Base-by-base conservation (phyloP, 2,888 invertebrate genomes). In the Melikaiella ostensackeni region DNA sequence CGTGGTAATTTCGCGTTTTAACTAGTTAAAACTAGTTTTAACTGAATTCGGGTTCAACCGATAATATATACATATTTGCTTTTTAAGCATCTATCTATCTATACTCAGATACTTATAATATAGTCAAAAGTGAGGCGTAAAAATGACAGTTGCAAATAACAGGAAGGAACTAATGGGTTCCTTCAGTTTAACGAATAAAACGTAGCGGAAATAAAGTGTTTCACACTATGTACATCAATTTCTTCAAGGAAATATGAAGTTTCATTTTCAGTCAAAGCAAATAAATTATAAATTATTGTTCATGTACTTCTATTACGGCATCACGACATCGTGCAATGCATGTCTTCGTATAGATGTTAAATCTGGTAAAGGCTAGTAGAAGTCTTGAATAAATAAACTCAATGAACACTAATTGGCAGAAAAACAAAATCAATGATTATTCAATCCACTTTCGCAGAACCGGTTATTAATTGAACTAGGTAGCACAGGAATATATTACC, bases 341-440 rank as follows among this genome's bases (percentile, higher is more conserved):
- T 55, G 50, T 3, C 21, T 55, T 55, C 50, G n/a, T 21, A 2
- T 21, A 21, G 21, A 9, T 55, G 1, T 55, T 55, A 21, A 55
- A 21, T 55, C 9, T 8, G 8, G 9, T 9, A 50, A 50, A 9
- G 4, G 16, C 5, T 42, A 16, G 1, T 64, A 42, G 21, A 42
- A 42, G 24, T 64, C 9, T 4, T 11, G 1, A 66, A 66, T 46
- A 66, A 66, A 16, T 66, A 46, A 9, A 19, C 46, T 46, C 9
- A 46, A 46, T 66, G 42, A 46, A 66, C 27, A 27, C 66, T 66
- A 66, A 66, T 66, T 46, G 19, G 19, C 19, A 27, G 30, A 46
- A 66, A 66, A 66, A 66, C 46, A 66, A 66, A 46, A 24, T 59
- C 7, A 21, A 55, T 59, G 13, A 59, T 16, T 59, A 24, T 59